Evolutionary conservation across 1,140 invertebrate species (phyloP), one percentile per base, ranked within the genome.

Genomic region (Acromyrmex charruanus): DNA sequence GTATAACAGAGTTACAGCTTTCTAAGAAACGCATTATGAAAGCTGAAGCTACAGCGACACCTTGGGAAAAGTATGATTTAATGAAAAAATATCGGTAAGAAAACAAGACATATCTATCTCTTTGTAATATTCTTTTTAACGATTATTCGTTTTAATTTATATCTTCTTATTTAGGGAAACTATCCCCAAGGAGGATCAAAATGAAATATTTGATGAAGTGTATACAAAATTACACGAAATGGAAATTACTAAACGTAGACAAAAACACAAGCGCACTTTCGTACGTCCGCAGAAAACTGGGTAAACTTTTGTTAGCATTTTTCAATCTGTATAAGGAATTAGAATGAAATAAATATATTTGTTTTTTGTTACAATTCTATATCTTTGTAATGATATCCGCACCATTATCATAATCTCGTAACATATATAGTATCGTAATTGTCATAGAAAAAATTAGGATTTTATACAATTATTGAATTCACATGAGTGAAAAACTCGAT

Each of bases 61-160:
- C 98, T 12, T 99, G 98, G 97, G 97, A 98, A 91, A 98, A 98
- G 96, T 99, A 97, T 95, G 99, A 99, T 95, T 95, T 99, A 58
- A 99, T 99, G 98, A 98, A 98, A 95, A 96, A 97, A 74, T 99
- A 99, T 93, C 97, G 98, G 97, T 97, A 96, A 93, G 75, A 53
- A 68, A 53, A 39, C 74, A 86, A 39, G 72, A 75, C 3, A 55
- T 5, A 31, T 3, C 2, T 3, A 31, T 31, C 28, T 31, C 9
- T 14, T 21, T 53, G 16, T 25, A 65, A 21, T n/a, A 49, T 28
- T 79, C 69, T 55, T 65, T 39, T 44, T 44, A 44, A 18, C 61
- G 5, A 84, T 39, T 65, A 69, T 74, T 63, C 51, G 49, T 63
- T 88, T 25, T 87, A 90, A 90, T 61, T 91, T 61, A 21, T 82